Percentiles rank a stretch among this genome's conserved stretches.
Conservation (phyloP, 2,797 vertebrate genomes). For the Phataginus tricuspis region DNA sequence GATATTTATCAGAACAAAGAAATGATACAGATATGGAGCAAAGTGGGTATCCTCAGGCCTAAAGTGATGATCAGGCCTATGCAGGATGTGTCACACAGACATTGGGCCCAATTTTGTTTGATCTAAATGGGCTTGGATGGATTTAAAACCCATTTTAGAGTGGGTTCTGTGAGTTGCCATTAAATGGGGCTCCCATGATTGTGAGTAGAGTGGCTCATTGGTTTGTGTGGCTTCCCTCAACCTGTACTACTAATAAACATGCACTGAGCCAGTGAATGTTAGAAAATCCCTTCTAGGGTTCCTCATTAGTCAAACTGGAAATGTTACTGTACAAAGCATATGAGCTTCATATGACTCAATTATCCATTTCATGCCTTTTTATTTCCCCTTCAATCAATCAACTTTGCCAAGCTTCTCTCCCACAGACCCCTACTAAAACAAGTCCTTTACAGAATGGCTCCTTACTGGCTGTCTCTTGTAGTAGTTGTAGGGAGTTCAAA, state of each 20-base stretch:
- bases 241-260: not conserved
- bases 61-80: not conserved
- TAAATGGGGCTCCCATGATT: not conserved
- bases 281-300: not conserved
- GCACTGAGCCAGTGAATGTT: not conserved
- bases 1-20: not conserved
- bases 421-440: not conserved
- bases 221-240: not conserved
- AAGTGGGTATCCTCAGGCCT: not conserved
- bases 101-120: not conserved
- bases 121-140: not conserved
- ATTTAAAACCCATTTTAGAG: not conserved
- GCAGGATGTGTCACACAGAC: not conserved
- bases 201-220: not conserved
- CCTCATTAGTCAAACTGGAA: not conserved
- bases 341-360: not conserved
- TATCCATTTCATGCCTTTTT: not conserved
- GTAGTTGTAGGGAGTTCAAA: not conserved
- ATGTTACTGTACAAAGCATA: not conserved
- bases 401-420: not conserved
- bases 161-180: not conserved
- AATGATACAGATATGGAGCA: not conserved
- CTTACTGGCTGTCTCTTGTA: not conserved
- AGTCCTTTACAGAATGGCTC: not conserved
- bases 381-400: not conserved